These are phyloP conservation scores for Stenichneumon culpator DNA, from an alignment of 2,888 invertebrate species.

Conservation along the genomic window DNA sequence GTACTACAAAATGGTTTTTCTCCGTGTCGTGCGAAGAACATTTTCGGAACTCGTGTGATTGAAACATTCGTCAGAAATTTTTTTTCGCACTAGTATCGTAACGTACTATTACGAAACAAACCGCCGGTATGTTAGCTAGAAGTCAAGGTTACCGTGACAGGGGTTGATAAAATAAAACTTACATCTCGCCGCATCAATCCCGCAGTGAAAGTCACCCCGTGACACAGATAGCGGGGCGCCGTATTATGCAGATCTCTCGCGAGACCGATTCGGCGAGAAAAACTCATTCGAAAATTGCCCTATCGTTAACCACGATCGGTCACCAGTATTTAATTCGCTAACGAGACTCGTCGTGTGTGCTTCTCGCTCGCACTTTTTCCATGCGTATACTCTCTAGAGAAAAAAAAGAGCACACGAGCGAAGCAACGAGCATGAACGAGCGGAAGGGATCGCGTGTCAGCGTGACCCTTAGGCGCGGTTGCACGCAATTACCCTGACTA, in stretches of 20 bases:
- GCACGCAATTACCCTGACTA: constrained; percentile 64
- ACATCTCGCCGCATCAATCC: neutral
- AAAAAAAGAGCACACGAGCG: constrained; percentile 32
- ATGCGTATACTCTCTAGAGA: constrained; percentile 37
- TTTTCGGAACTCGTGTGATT: too few species aligned
- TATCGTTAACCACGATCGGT: constrained; percentile 54
- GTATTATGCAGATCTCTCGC: constrained; percentile 42
- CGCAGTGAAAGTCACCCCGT: constrained; percentile 24
- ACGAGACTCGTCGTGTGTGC: constrained; percentile 56
- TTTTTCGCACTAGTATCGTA: too few species aligned
- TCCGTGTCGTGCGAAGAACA: too few species aligned
- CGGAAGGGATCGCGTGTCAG: constrained; percentile 61
- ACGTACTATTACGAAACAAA: neutral
- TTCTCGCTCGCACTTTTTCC: constrained; percentile 33
- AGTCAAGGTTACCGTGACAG: constrained; percentile 23
- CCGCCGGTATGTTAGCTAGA: neutral
- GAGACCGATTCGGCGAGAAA: constrained; percentile 45
- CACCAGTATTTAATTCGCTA: constrained; percentile 66
- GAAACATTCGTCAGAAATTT: too few species aligned
- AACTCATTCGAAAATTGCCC: constrained; percentile 58
- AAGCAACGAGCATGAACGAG: constrained; percentile 28
- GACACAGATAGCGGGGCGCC: constrained; percentile 36
- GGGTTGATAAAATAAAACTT: constrained; percentile 37
- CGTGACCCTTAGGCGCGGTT: constrained; percentile 66
- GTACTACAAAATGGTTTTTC: too few species aligned